Percentiles rank a stretch among this genome's conserved stretches.
These are phyloP conservation scores for Trinorchestia longiramus DNA, from an alignment of 1,140 invertebrate species.

Conservation along the genomic window DNA sequence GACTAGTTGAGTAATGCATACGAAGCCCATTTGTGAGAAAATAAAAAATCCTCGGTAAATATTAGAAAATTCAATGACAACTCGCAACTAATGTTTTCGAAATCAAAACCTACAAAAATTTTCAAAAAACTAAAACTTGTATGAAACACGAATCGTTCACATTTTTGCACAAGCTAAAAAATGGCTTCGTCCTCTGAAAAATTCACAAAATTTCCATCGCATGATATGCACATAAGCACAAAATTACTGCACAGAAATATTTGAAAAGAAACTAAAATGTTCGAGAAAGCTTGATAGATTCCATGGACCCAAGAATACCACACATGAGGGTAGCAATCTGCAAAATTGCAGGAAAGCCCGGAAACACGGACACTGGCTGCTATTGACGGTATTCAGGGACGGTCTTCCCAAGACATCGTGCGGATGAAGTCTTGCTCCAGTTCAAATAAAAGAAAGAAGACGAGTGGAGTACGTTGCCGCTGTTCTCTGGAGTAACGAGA, in stretches of 20 bases:
- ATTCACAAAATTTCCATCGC: not conserved
- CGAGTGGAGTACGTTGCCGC: not conserved
- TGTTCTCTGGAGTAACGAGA: constrained; percentile 29
- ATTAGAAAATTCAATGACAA: too few species aligned
- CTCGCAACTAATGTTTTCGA: too few species aligned
- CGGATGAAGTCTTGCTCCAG: not conserved
- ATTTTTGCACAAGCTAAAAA: too few species aligned
- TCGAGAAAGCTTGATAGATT: not conserved
- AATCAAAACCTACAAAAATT: too few species aligned
- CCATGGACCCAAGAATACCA: not conserved
- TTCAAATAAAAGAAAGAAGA: not conserved
- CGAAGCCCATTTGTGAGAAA: too few species aligned
- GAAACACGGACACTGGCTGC: not conserved
- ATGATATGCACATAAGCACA: not conserved
- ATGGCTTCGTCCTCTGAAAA: too few species aligned
- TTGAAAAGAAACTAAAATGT: not conserved
- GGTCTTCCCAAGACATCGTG: not conserved
- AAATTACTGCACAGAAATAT: not conserved
- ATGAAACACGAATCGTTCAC: too few species aligned
- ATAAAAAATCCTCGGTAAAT: too few species aligned
- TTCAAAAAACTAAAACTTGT: too few species aligned
- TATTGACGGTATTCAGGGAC: not conserved
- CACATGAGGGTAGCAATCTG: not conserved
- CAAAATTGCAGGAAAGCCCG: not conserved
- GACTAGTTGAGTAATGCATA: too few species aligned